A percentile compares a stretch with the other conserved stretches of the same genome.
Conservation (phyloP, 2,888 invertebrate genomes). For the Sinopyrophorus schimmeli region DNA sequence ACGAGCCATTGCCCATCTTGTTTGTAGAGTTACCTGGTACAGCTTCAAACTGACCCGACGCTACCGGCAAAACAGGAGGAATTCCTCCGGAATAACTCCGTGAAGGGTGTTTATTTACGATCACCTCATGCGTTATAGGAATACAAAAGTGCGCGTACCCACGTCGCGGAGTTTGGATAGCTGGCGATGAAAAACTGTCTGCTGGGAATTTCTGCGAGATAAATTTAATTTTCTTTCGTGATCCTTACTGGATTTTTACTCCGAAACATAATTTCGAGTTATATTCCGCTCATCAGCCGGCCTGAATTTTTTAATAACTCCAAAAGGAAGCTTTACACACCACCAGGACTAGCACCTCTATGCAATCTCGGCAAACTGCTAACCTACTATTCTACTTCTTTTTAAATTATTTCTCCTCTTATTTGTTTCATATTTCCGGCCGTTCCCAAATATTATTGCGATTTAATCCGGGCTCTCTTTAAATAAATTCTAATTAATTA, state of each 20-base stretch:
- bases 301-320: too few relatives aligned
- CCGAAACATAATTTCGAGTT: constrained; percentile 12
- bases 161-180: constrained; percentile 23
- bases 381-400: too few relatives aligned
- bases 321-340: too few relatives aligned
- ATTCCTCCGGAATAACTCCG: constrained; percentile 41
- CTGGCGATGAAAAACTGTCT: constrained; percentile 20
- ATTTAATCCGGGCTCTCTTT: too few relatives aligned
- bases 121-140: constrained; percentile 44
- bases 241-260: constrained; percentile 12
- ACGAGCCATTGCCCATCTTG: constrained; percentile 40
- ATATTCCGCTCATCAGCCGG: constrained; percentile 5
- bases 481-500: too few relatives aligned
- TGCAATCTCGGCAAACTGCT: too few relatives aligned
- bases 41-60: constrained; percentile 36
- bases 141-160: constrained; percentile 40
- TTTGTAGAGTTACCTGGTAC: constrained; percentile 40
- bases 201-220: constrained; percentile 17
- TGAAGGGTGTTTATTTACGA: constrained; percentile 47
- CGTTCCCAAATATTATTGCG: too few relatives aligned
- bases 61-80: constrained; percentile 31
- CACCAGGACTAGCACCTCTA: too few relatives aligned
- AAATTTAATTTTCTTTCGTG: constrained; percentile 15
- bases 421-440: too few relatives aligned
- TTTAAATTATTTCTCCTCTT: too few relatives aligned